These are phyloP conservation scores for Megamerina dolium DNA, from an alignment of 2,888 invertebrate species.

Conservation along the genomic window DNA sequence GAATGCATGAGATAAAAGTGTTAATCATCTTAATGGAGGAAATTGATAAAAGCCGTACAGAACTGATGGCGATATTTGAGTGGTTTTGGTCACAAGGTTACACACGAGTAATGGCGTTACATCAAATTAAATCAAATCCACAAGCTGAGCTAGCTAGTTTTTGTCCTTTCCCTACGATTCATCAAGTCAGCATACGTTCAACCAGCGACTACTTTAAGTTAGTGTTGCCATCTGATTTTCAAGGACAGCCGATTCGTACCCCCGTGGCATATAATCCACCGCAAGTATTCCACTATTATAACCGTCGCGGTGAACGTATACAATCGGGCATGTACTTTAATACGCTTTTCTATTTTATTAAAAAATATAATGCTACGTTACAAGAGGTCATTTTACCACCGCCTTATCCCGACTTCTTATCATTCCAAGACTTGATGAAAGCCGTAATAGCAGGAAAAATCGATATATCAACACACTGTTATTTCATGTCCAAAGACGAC, in stretches of 20 bases:
- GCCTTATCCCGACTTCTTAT: constrained; percentile 8
- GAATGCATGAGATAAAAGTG: background rate
- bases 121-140: background rate
- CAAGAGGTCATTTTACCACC: constrained; percentile 13
- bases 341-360: constrained; percentile 8
- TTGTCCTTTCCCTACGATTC: background rate
- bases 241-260: constrained; percentile 7
- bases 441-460: constrained; percentile 7
- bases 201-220: background rate
- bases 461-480: too few relatives aligned
- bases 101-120: background rate
- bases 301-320: constrained; percentile 9
- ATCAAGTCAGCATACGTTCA: background rate
- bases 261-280: constrained; percentile 15
- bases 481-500: constrained; percentile 10
- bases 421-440: constrained; percentile 5
- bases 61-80: background rate
- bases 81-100: too few relatives aligned
- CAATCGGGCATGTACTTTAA: constrained; percentile 10
- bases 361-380: constrained; percentile 13
- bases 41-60: background rate
- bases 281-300: too few relatives aligned
- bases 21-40: background rate
- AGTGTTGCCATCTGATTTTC: constrained; percentile 5
- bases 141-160: background rate